Conservation (phyloP, 2,888 invertebrate species). For the Coleophora deauratella region DNA sequence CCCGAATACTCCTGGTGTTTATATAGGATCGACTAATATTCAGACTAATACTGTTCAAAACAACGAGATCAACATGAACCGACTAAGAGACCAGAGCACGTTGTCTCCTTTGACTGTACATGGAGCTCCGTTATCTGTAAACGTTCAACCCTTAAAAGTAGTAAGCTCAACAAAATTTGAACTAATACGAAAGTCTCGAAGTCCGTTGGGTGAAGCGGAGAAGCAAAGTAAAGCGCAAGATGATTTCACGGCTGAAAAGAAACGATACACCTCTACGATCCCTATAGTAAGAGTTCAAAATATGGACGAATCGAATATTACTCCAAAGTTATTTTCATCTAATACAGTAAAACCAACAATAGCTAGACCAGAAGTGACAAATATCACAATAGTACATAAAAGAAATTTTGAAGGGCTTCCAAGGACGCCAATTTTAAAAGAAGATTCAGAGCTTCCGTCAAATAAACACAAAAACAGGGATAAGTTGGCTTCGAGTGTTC, state of each 20-base stretch:
- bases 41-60: constrained; percentile 30
- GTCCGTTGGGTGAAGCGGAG: constrained; percentile 41
- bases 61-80: constrained; percentile 31
- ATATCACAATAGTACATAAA: constrained; percentile 24
- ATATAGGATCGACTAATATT: constrained; percentile 33
- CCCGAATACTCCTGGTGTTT: constrained; percentile 77
- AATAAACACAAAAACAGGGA: constrained; percentile 45
- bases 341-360: constrained; percentile 29
- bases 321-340: constrained; percentile 34
- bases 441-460: constrained; percentile 30
- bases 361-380: constrained; percentile 36
- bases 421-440: constrained; percentile 48
- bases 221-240: constrained; percentile 36
- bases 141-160: constrained; percentile 30
- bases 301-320: constrained; percentile 43
- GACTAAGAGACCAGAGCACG: constrained; percentile 1
- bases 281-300: constrained; percentile 59
- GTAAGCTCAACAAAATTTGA: constrained; percentile 45
- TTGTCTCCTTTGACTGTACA: constrained; percentile 29
- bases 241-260: constrained; percentile 27
- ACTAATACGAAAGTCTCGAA: constrained; percentile 34
- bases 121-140: constrained; percentile 24
- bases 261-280: constrained; percentile 33
- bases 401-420: constrained; percentile 46
- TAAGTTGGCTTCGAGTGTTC: constrained; percentile 23